Base-by-base conservation (phyloP, 2,888 invertebrate species). In the Callyntrura guangdongensis region DNA sequence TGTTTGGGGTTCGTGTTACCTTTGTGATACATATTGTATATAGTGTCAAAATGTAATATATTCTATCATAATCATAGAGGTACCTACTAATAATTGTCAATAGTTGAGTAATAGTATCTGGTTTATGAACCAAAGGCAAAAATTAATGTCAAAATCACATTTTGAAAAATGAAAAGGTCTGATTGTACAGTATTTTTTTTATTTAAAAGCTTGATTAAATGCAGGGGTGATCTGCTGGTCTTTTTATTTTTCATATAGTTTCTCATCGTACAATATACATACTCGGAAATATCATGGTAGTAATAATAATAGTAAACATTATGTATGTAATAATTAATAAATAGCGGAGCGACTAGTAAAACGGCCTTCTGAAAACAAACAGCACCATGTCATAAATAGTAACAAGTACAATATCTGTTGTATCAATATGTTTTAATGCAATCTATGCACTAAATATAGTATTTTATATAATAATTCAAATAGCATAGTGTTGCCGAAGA, bases 171-270 rank as follows among this genome's bases (percentile, higher is more conserved):
- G n/a, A n/a, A n/a, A n/a, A n/a, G n/a, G n/a, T 69, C 8, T 3
- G n/a, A 36, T 14, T 2, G n/a, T 0, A 69, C 2, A 14, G 53
- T 22, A 72, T 20, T 20, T 86, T 79, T 59, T 82, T 81, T 82
- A 72, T 88, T 88, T 88, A 69, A 88, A 88, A 88, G 88, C 88
- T 88, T 88, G 88, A 88, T 88, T 88, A 88, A 88, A 88, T 88
- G 88, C 88, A 88, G 88, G 88, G 88, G 88, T 88, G 88, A 88
- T 88, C 88, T 88, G 88, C 88, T 88, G 88, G 88, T 88, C 88
- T 88, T 88, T 87, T 88, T 88, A 53, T 59, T 88, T 88, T 88
- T 82, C 47, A 27, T 11, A 36, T 59, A 59, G 20, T 82, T 82
- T 82, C 61, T 82, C 61, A 82, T 45, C 82, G 20, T 82, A 82